These are phyloP conservation scores for Cerceris rybyensis DNA, from an alignment of 2,888 invertebrate species.

Conservation along the genomic window DNA sequence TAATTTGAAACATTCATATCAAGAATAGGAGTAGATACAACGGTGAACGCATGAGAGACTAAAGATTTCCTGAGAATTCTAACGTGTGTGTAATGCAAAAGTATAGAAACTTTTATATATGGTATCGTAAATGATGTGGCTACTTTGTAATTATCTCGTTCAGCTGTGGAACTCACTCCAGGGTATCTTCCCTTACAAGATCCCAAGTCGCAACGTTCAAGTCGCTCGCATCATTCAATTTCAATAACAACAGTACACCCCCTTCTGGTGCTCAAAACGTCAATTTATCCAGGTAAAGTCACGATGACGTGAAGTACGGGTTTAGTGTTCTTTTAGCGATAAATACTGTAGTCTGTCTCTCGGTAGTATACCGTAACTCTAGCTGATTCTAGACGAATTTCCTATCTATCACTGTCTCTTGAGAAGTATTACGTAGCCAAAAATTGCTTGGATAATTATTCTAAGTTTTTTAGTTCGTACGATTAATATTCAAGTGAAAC, in stretches of 20 bases:
- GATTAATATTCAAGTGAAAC: background rate
- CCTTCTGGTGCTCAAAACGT: slow-evolving; percentile 70
- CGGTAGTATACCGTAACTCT: background rate
- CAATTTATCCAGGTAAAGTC: slow-evolving; percentile 74
- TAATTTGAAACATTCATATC: too few relatives aligned
- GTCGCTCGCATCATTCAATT: slow-evolving; percentile 84
- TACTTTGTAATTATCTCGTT: slow-evolving; percentile 67
- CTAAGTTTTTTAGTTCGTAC: too few relatives aligned
- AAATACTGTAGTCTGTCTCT: slow-evolving; percentile 4
- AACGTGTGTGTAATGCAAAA: slow-evolving; percentile 3
- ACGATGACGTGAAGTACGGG: slow-evolving; percentile 15
- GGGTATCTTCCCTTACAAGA: slow-evolving; percentile 84
- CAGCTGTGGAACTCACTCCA: slow-evolving; percentile 83
- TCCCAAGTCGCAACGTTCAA: slow-evolving; percentile 84
- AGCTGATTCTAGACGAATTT: background rate
- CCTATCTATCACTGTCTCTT: background rate
- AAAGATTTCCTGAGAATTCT: too few relatives aligned
- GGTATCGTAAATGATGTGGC: slow-evolving; percentile 40
- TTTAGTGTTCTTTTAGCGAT: background rate
- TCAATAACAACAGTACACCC: slow-evolving; percentile 81
- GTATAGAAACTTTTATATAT: slow-evolving; percentile 14
- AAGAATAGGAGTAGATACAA: too few relatives aligned
- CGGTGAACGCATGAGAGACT: too few relatives aligned
- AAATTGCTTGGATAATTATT: background rate
- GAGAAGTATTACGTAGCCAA: background rate